phyloP scores from a whole-genome alignment of 2,888 invertebrate genomes.

The Watsonalla binaria region DNA sequence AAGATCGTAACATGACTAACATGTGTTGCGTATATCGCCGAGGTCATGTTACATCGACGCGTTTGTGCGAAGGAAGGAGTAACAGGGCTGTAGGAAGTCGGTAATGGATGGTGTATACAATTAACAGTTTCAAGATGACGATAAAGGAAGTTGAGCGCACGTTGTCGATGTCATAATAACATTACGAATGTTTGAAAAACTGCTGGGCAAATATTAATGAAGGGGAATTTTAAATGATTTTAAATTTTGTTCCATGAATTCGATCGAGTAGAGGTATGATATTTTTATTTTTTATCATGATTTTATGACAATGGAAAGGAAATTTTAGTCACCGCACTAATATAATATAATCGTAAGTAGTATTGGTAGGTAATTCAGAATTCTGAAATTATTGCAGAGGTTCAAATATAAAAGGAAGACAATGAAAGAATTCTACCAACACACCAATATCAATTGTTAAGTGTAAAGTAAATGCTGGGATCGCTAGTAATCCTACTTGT shows the following conservation, averaged over 20 bases:
- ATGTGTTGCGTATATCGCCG: slow-evolving; percentile 16
- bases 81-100: neutral
- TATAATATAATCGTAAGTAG: too few species aligned
- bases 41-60: slow-evolving; percentile 30
- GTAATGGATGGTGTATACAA: neutral
- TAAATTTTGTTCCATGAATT: too few species aligned
- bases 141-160: slow-evolving; percentile 37
- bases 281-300: too few species aligned
- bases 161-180: slow-evolving; percentile 27
- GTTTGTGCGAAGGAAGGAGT: neutral
- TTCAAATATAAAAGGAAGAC: neutral
- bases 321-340: too few species aligned
- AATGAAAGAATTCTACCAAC: neutral
- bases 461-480: slow-evolving; percentile 1
- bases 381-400: too few species aligned
- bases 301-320: too few species aligned
- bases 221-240: too few species aligned
- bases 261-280: too few species aligned
- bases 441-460: neutral
- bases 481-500: slow-evolving; percentile 24
- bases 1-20: slow-evolving; percentile 31
- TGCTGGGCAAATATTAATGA: too few species aligned
- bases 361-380: too few species aligned
- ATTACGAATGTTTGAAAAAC: slow-evolving; percentile 16
- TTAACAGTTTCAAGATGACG: neutral